Base-by-base conservation (phyloP, 1,140 invertebrate species). In the Tetramorium simillimum region DNA sequence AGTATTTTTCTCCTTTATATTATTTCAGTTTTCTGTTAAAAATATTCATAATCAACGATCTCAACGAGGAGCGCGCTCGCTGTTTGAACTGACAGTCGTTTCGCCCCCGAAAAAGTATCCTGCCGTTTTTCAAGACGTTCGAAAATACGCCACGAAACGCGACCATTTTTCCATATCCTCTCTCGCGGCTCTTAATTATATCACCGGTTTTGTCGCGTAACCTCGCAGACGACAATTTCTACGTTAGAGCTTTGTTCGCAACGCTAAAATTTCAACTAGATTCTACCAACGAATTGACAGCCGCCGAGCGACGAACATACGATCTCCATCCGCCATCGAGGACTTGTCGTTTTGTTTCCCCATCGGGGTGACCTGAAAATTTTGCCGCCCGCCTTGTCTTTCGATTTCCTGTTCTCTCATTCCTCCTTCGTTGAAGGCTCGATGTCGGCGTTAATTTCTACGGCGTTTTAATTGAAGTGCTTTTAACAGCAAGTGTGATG, bases 401-500 rank as follows among this genome's bases (percentile, higher is more conserved):
- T 89, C 87, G 69, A 84, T 92, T 86, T 82, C 49, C 65, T 58
- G 53, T 80, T 40, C 78, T 70, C 33, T 33, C 18, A 43, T 53
- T 16, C 28, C 70, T 33, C 51, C 51, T 49, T 70, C 67, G 37
- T 33, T 40, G 63, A 63, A 65, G 43, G 28, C 28, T 76, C 70
- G 60, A 65, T 46, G 90, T 92, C 89, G 86, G 89, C 84, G 92
- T 92, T 92, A 93, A 92, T 91, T 93, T 93, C 88, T 86, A 92
- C 89, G 70, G 88, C 88, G 90, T 92, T 93, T 93, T 93, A 93
- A 93, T 93, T 92, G 92, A 92, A 92, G 89, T 92, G 93, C 93
- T 94, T 93, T 93, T 93, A 93, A 91, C 90, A 92, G 88, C 91
- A 92, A 93, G 91, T 92, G 91, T 93, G 92, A 93, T 91, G 90